Base-by-base conservation (phyloP, 2,888 invertebrate species). In the Drosophila tripunctata region DNA sequence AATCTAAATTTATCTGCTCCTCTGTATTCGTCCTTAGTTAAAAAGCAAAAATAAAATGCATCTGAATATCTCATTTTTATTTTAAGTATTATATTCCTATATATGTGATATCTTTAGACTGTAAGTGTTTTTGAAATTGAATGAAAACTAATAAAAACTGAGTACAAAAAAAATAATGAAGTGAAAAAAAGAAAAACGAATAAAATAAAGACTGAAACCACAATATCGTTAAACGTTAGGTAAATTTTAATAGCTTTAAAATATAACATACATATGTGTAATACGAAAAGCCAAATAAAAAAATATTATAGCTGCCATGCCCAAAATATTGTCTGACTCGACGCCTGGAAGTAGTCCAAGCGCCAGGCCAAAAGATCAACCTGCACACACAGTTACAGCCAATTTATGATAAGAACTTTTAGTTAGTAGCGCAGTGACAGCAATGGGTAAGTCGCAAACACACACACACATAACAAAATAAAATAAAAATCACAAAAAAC, bases 341-440 rank as follows among this genome's bases (percentile, higher is more conserved):
- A 70, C 78, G 61, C 79, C 70, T 78, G 75, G 78, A 67, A 57
- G 52, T 75, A 76, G 75, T 78, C 70, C 55, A 67, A 71, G 75
- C 78, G 71, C 78, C 75, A 60, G 70, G 67, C 67, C 71, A 48
- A 78, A 72, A 69, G 22, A 45, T 55, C 40, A 43, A 54, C 24
- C 14, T 55, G 41, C 38, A 24, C 51, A 65, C 31, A 44, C 58
- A 60, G 38, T 19, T 19, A 56, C 36, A 24, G 21, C 21, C 30
- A 56, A 52, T 65, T 70, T 50, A 70, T 43, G 24, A 60, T 77
- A 58, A 71, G 67, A 65, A 75, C 62, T 82, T 80, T 72, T 83
- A 81, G 81, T 86, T 77, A 83, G 78, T 81, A 81, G 43, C 65
- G 57, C 72, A 78, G 62, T 73, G 81, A 80, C 75, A 78, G 19